Evolutionary conservation across 2,113 vertebrate species (phyloP).

Genomic region (Ammodytes dubius): DNA sequence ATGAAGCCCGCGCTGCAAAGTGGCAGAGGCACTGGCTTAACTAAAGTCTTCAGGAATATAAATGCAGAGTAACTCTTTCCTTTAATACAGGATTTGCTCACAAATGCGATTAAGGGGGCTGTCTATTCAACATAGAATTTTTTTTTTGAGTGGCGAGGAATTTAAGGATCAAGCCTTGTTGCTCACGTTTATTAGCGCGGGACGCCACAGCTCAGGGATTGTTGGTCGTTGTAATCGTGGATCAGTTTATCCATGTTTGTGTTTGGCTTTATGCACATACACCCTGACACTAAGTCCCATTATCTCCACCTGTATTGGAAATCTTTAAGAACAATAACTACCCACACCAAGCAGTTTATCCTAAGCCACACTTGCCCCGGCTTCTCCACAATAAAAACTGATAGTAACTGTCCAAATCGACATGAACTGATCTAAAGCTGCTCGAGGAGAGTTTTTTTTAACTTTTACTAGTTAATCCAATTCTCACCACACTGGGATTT

Average conservation of each 20-base stretch:
- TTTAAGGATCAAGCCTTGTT: constrained; percentile 95
- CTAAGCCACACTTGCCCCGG: constrained; percentile 30
- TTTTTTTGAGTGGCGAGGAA: constrained; percentile 86
- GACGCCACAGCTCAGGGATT: constrained; percentile 68
- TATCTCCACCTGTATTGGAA: constrained; percentile 43
- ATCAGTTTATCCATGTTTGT: constrained; percentile 76
- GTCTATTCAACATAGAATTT: constrained; percentile 88
- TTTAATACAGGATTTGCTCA: constrained; percentile 96
- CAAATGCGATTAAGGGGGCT: constrained; percentile 92
- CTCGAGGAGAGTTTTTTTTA: constrained; percentile 23
- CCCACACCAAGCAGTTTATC: constrained; percentile 49
- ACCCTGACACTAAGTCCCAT: constrained; percentile 66
- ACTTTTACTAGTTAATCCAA: constrained; percentile 64
- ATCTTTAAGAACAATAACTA: constrained; percentile 67
- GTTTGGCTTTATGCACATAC: constrained; percentile 53
- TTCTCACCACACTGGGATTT: constrained; percentile 51
- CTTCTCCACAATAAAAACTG: constrained; percentile 45
- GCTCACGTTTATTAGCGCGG: constrained; percentile 93
- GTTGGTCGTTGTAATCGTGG: constrained; percentile 71
- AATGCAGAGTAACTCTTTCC: constrained; percentile 94
- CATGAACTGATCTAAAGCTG: constrained; percentile 54
- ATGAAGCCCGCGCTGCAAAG: constrained; percentile 77
- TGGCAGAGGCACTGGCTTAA: constrained; percentile 95
- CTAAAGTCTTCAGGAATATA: constrained; percentile 92
- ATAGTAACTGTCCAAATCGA: constrained; percentile 61